These are phyloP conservation scores for Mirza zaza DNA, from an alignment of 2,113 vertebrate species.

Conservation along the genomic window DNA sequence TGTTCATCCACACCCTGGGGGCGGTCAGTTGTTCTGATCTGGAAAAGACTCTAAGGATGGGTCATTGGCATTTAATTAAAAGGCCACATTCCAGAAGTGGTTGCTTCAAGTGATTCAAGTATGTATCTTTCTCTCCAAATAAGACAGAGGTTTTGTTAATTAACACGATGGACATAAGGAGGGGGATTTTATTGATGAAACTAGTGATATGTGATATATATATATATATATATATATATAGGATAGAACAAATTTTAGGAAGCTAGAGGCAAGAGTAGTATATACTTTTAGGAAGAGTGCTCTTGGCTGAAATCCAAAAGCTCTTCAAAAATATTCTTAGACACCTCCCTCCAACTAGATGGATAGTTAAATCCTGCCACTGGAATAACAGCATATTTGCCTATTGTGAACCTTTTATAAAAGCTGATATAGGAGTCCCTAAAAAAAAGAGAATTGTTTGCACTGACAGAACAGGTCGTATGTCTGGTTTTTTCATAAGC, in stretches of 20 bases:
- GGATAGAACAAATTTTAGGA: neutral
- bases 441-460: neutral
- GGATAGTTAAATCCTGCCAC: neutral
- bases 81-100: neutral
- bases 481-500: neutral
- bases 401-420: neutral
- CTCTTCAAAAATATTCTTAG: neutral
- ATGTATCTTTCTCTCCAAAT: neutral
- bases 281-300: neutral
- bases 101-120: slow-evolving; percentile 12
- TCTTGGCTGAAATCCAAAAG: neutral
- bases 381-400: neutral
- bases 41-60: neutral
- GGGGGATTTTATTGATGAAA: slow-evolving; percentile 3
- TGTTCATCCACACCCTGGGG: neutral
- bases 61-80: slow-evolving; percentile 41
- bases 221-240: neutral
- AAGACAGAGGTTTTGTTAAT: neutral
- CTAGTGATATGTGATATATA: neutral
- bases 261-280: neutral
- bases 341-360: neutral
- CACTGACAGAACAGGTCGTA: neutral
- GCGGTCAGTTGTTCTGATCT: neutral
- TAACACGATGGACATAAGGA: neutral
- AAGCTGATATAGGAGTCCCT: neutral